phyloP scores from a whole-genome alignment of 1,140 invertebrate genomes.

The Lasioglossum baleicum region DNA sequence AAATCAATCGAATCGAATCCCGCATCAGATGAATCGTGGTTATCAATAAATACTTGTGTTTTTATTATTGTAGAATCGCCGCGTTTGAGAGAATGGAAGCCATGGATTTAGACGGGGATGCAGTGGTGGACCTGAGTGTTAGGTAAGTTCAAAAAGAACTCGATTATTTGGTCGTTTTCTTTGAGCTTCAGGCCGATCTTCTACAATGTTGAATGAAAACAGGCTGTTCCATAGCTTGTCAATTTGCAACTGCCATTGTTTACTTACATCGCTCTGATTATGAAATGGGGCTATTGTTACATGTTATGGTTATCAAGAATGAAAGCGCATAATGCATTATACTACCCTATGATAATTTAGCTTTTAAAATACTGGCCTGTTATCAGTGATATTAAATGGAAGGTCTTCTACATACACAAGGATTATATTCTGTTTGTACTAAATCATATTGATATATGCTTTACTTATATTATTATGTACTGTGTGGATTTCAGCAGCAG shows the following conservation, averaged over 20 bases:
- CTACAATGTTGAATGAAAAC: too few species aligned
- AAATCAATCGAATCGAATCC: slow-evolving; percentile 39
- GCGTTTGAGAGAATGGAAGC: slow-evolving; percentile 81
- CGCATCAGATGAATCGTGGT: slow-evolving; percentile 17
- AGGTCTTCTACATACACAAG: slow-evolving; percentile 19
- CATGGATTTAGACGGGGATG: slow-evolving; percentile 83
- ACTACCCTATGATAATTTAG: slow-evolving; percentile 39
- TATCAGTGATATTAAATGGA: slow-evolving; percentile 28
- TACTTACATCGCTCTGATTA: slow-evolving; percentile 16
- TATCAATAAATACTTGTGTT: slow-evolving; percentile 33
- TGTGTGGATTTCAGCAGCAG: slow-evolving; percentile 65
- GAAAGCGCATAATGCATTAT: slow-evolving; percentile 14
- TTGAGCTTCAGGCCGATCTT: background rate
- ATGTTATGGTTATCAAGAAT: slow-evolving; percentile 16
- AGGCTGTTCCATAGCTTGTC: background rate
- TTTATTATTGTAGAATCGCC: slow-evolving; percentile 51
- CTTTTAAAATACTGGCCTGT: slow-evolving; percentile 38
- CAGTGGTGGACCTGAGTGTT: slow-evolving; percentile 87
- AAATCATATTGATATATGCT: too few species aligned
- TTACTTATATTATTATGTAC: background rate
- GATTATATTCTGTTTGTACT: slow-evolving; percentile 22
- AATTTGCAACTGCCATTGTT: slow-evolving; percentile 17
- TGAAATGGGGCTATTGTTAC: slow-evolving; percentile 16
- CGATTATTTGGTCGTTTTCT: background rate
- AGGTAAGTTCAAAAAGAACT: slow-evolving; percentile 79